Conservation (phyloP, 2,888 invertebrate genomes). For the Erannis defoliaria region DNA sequence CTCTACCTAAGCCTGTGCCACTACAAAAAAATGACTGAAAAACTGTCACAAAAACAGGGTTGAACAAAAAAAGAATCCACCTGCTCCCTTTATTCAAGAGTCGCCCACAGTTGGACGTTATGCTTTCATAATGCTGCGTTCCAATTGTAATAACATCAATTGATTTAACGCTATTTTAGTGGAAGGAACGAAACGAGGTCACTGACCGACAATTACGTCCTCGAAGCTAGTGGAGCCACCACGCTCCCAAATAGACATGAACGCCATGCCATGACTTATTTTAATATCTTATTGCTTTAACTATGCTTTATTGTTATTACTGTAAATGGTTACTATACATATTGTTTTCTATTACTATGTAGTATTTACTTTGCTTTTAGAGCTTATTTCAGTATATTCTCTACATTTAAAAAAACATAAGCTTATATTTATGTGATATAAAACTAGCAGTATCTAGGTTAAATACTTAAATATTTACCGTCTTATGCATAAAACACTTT, state of each 20-base stretch:
- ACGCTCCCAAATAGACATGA: constrained; percentile 53
- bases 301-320: constrained; percentile 41
- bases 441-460: no score
- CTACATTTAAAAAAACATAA: no score
- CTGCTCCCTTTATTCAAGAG: constrained; percentile 55
- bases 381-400: neutral
- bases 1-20: constrained; percentile 15
- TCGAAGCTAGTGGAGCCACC: constrained; percentile 71
- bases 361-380: constrained; percentile 1
- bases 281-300: constrained; percentile 46
- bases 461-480: no score
- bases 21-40: constrained; percentile 30
- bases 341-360: constrained; percentile 7
- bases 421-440: no score
- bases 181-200: constrained; percentile 82
- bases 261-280: constrained; percentile 44
- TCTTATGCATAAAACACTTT: no score
- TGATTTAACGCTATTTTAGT: constrained; percentile 86
- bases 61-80: constrained; percentile 58
- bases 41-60: constrained; percentile 39
- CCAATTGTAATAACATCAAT: constrained; percentile 86
- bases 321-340: constrained; percentile 19
- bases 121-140: constrained; percentile 76
- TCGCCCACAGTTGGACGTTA: constrained; percentile 68
- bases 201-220: constrained; percentile 84